Percentiles rank a stretch among this genome's conserved stretches.
These are phyloP conservation scores for Aphrocallistes beatrix DNA, from an alignment of 37 sponge, comb jelly and placozoan species.

Conservation along the genomic window DNA sequence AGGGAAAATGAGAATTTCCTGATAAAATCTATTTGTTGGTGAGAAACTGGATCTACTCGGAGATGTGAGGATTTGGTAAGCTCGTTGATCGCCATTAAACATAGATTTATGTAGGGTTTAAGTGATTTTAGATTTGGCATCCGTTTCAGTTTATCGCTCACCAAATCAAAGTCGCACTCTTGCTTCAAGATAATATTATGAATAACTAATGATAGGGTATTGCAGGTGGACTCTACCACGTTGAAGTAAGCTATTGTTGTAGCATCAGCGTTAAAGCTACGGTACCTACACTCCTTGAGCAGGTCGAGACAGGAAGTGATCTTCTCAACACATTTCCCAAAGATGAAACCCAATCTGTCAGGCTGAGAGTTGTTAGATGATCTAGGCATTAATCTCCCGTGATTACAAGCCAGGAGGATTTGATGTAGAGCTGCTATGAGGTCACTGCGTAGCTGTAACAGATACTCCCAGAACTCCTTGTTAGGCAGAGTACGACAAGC, in stretches of 20 bases:
- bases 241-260: not conserved
- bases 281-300: not conserved
- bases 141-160: not conserved
- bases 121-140: not conserved
- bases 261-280: not conserved
- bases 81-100: not conserved
- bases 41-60: not conserved
- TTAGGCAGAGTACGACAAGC: constrained; percentile 8
- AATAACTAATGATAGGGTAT: not conserved
- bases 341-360: not conserved
- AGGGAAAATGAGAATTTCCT: not conserved
- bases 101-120: not conserved
- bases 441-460: not conserved
- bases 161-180: not conserved
- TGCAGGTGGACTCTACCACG: not conserved
- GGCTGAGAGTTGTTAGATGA: not conserved
- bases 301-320: not conserved
- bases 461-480: not conserved
- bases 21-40: not conserved
- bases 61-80: not conserved
- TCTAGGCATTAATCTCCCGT: not conserved
- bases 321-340: not conserved
- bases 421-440: not conserved
- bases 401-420: not conserved
- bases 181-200: not conserved